These are phyloP conservation scores for Uropsilus gracilis DNA, from an alignment of 2,113 vertebrate species.

Conservation along the genomic window DNA sequence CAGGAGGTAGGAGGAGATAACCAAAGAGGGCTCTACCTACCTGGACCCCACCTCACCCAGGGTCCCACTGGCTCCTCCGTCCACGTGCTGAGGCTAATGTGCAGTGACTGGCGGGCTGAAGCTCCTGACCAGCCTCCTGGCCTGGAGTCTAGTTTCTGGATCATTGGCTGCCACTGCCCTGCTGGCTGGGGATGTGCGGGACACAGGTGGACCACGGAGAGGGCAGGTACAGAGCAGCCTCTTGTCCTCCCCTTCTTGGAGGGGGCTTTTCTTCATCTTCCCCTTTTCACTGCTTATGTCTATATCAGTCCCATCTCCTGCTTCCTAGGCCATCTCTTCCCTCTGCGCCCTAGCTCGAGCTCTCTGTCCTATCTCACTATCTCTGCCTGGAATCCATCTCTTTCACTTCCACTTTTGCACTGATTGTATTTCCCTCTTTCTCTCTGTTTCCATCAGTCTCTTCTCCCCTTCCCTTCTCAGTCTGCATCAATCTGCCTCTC, in stretches of 20 bases:
- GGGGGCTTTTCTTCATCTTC: background rate
- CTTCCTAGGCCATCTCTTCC: background rate
- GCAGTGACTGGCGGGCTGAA: background rate
- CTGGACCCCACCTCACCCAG: too few species aligned
- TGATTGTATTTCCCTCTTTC: background rate
- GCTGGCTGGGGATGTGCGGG: background rate
- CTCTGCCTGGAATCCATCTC: background rate
- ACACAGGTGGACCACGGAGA: rapidly evolving
- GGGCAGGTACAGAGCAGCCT: too few species aligned
- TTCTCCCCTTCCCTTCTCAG: background rate
- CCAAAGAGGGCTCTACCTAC: background rate
- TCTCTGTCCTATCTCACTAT: background rate
- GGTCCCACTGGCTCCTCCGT: background rate
- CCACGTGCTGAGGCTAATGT: rapidly evolving
- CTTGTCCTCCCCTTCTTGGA: background rate
- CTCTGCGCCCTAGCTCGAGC: background rate
- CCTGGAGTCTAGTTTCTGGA: background rate
- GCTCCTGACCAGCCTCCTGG: background rate
- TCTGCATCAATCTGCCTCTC: background rate
- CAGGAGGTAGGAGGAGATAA: background rate
- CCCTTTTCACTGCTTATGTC: background rate
- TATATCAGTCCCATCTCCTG: background rate
- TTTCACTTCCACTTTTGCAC: background rate
- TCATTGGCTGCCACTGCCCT: rapidly evolving
- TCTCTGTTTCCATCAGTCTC: background rate